Base-by-base conservation (phyloP, 2,113 vertebrate genomes). In the Malurus melanocephalus region DNA sequence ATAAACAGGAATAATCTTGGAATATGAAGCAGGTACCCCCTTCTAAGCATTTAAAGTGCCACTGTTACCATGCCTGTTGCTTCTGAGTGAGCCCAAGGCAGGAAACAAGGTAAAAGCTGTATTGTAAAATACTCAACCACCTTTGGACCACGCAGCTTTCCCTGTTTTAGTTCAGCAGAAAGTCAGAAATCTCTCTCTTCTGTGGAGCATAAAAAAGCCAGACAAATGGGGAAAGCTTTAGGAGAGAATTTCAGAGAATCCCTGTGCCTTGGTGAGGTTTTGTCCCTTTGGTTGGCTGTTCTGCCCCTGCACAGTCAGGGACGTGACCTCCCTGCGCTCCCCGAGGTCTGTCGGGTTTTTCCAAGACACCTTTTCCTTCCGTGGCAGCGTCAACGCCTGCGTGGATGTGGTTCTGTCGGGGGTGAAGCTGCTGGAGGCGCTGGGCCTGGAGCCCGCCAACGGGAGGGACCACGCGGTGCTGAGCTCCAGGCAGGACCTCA, bases 321-420 rank as follows among this genome's bases (percentile, higher is more conserved):
- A 2, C 16, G 45, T 72, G 67, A 11, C n/a, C 75, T 65, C 67
- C 2, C 26, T 67, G 62, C 45, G 3, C 26, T 66, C 14, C 52
- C 38, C 13, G 4, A 22, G 28, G 3, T 59, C 17, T 1, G 0
- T 3, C 3, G 53, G 53, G 6, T 6, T 79, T 79, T 35, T 35
- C 53, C 45, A 62, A 20, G 16, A 35, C 5, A 1, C 10, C 0
- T 43, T 67, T 76, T 24, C 53, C 90, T 32, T 85, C 67, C 80
- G 59, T 80, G 51, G 75, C 94, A 99, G 99, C 3, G 99, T 99
- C 89, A 99, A 99, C 0, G 98, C 99, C 65, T 99, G 99, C 10
- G 98, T 99, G 21, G 99, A 99, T 2, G 98, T 99, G 80, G 99
- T 99, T 7, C 98, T 99, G 51, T 99, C 99, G 0, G 99, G 99